Evolutionary conservation across 2,113 vertebrate species (phyloP), one percentile per base, ranked within the genome.

Genomic region (Sander lucioperca): DNA sequence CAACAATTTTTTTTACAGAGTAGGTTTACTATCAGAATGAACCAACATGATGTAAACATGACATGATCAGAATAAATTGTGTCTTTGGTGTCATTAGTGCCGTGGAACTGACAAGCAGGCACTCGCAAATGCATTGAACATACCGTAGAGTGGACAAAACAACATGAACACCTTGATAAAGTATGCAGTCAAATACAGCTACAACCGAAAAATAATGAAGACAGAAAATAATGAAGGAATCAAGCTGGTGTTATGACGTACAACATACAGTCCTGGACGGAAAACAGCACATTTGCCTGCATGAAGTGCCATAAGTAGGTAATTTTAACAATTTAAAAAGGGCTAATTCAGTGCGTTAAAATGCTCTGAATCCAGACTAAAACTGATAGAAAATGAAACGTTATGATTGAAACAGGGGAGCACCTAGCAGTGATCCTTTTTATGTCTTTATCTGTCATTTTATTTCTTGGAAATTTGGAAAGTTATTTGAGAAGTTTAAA

Each of bases 1-100:
- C 48, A 80, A 77, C 21, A 62, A 3, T 6, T 21, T 51, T 51
- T 51, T 63, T 53, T 80, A 67, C 53, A 71, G 54, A 36, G 53
- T 14, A 27, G 16, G 59, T 57, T 72, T 25, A 18, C 51, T 63
- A 67, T 68, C 45, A 62, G n/a, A 23, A 11, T 30, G 36, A 77
- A 66, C 45, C 65, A 12, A 48, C 30, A 19, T 18, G 2, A 51
- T 14, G 30, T 33, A 25, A 45, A 72, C 58, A 57, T 21, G 23
- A 19, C 69, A 13, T 45, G 36, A 25, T 71, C 23, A 27, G 53
- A 71, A 27, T 25, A 57, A 36, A 15, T 5, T 13, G 11, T 15
- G 51, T 56, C 33, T 71, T 15, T 69, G 67, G 12, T 36, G 50
- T 36, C 50, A 36, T 69, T 69, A 53, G 19, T 36, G 48, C 18